A percentile compares a stretch with the other conserved stretches of the same genome.
These are phyloP conservation scores for Caenorhabditis parvicauda DNA, from an alignment of 2,888 invertebrate genomes.

Conservation along the genomic window DNA sequence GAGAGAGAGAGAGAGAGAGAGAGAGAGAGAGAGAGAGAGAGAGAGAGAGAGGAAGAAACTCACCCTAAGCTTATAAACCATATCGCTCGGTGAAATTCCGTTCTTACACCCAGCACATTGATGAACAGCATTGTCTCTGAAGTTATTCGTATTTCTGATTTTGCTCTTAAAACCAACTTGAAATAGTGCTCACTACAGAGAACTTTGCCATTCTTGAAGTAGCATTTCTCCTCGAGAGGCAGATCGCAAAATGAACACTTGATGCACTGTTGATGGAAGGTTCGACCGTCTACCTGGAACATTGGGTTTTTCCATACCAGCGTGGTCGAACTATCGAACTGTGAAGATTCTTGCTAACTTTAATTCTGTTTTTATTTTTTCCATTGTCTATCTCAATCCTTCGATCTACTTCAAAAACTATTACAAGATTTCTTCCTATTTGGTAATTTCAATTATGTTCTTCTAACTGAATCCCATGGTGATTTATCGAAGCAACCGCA, in stretches of 20 bases:
- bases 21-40: conserved; percentile 26
- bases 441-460: no score
- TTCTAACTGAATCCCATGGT: no score
- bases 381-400: no score
- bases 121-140: conserved; percentile 48
- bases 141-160: conserved; percentile 2
- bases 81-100: conserved; percentile 54
- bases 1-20: conserved; percentile 53
- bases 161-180: conserved; percentile 72
- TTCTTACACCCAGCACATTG: conserved; percentile 54
- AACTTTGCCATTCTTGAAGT: conserved; percentile 90
- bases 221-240: conserved; percentile 93
- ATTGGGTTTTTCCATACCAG: neutral
- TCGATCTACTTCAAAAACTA: no score
- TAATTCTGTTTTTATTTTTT: no score
- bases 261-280: conserved; percentile 94
- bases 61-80: conserved; percentile 58
- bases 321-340: no score
- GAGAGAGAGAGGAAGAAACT: neutral
- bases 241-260: conserved; percentile 91
- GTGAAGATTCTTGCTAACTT: no score
- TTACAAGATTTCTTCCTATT: no score
- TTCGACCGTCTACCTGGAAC: conserved; percentile 31
- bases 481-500: conserved; percentile 2
- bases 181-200: conserved; percentile 97